phyloP scores from a whole-genome alignment of 2,888 invertebrate genomes.

The Polydrusus pterygomalis region DNA sequence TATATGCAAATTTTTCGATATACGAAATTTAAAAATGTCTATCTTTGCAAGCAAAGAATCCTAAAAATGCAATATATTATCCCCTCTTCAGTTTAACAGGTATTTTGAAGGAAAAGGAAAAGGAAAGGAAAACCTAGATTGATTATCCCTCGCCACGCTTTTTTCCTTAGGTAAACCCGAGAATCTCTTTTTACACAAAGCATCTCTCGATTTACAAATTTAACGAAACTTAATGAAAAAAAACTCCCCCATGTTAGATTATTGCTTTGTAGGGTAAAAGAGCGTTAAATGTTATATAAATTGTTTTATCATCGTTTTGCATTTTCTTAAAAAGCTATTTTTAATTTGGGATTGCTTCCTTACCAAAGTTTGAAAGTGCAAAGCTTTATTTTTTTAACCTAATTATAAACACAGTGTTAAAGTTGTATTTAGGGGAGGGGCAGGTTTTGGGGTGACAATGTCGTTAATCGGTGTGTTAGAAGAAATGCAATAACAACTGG shows the following conservation, averaged over 20 bases:
- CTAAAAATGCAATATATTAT: background rate
- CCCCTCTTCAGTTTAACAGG: background rate
- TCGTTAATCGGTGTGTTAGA: too few species aligned
- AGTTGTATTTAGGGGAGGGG: too few species aligned
- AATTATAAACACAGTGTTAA: too few species aligned
- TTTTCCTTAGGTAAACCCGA: slow-evolving; percentile 19
- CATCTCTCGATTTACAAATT: slow-evolving; percentile 17
- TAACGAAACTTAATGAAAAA: slow-evolving; percentile 16
- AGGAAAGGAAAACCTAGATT: background rate
- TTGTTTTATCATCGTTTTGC: background rate
- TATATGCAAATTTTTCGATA: too few species aligned
- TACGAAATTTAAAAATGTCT: too few species aligned
- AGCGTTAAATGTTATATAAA: slow-evolving; percentile 2
- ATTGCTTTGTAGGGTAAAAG: background rate
- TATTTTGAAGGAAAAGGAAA: background rate
- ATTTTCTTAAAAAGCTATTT: too few species aligned
- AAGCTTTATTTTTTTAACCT: too few species aligned
- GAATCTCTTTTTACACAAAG: slow-evolving; percentile 18
- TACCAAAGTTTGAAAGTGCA: too few species aligned
- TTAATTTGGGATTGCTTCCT: too few species aligned
- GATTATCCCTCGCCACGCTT: background rate
- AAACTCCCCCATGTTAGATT: slow-evolving; percentile 9
- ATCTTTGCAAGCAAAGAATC: too few species aligned
- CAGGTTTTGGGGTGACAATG: too few species aligned
- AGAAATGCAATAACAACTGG: too few species aligned